phyloP scores from a whole-genome alignment of 2,888 invertebrate species.

The Tricholauxania praeusta region DNA sequence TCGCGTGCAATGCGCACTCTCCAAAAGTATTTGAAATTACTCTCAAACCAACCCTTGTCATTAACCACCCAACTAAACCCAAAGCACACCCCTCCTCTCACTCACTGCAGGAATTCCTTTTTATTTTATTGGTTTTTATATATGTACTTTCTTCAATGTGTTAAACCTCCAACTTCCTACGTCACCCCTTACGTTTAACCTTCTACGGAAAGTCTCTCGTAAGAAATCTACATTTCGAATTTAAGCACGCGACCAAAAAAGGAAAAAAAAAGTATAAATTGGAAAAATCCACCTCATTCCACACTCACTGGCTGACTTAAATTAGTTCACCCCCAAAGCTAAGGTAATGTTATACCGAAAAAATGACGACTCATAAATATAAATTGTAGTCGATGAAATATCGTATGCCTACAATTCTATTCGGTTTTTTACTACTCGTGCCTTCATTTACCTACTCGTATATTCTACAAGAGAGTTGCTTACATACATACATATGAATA shows the following conservation, averaged over 20 bases:
- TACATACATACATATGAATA: constrained; percentile 8
- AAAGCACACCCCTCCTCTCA: neutral
- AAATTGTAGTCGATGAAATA: constrained; percentile 36
- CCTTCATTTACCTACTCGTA: neutral
- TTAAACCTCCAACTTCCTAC: constrained; percentile 3
- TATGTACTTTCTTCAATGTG: neutral
- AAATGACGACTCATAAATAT: constrained; percentile 58
- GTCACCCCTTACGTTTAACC: constrained; percentile 19
- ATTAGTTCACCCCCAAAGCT: neutral
- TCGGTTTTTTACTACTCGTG: neutral
- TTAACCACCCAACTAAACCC: constrained; percentile 33
- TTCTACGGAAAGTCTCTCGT: constrained; percentile 41
- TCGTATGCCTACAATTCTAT: constrained; percentile 3
- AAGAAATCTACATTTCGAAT: constrained; percentile 53
- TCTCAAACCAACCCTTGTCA: constrained; percentile 26
- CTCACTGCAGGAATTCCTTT: neutral
- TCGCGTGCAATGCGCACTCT: constrained; percentile 61
- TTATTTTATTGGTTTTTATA: constrained; percentile 14
- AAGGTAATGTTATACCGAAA: constrained; percentile 23
- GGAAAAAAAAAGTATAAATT: constrained; percentile 32
- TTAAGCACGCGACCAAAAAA: constrained; percentile 56
- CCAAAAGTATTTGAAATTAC: constrained; percentile 58
- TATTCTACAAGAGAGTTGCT: neutral
- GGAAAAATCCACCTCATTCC: constrained; percentile 23
- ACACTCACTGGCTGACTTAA: neutral